Evolutionary conservation across 2,797 vertebrate genomes (phyloP), one percentile per base, ranked within the genome.

Genomic region (Hyperoplus immaculatus): DNA sequence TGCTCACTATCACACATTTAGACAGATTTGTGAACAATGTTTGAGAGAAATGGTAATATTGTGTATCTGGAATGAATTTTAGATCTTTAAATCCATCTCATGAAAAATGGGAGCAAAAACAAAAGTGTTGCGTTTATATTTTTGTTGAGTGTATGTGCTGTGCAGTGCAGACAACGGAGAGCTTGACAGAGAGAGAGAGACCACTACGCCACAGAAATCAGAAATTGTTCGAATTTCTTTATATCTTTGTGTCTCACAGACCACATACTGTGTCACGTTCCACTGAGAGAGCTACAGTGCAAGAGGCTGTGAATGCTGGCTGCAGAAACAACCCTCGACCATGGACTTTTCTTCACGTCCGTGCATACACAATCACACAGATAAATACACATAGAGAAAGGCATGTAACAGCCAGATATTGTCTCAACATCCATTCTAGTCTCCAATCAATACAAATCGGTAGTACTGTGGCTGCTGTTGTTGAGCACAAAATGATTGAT

Each of bases 201-300:
- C 53, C n/a, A 15, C n/a, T 4, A 46, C 21, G 2, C 21, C 21
- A 21, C 21, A 10, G 61, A 21, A 29, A 54, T 60, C 18, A 3
- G 7, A 76, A 72, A 73, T 58, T 38, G 50, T 77, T 81, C 62
- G 69, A 42, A 72, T 84, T 85, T 45, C 18, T 46, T 10, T 3
- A 5, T 54, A 39, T 46, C 10, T 12, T 59, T 59, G 43, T 66
- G 47, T 46, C 13, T 15, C 38, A 54, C 3, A 18, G 5, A 63
- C 5, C 1, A 1, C 11, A 68, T 41, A 45, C 46, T 82, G 59
- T 69, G 50, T 70, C 49, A 12, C 14, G 55, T 54, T 73, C 42
- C 18, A 46, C 21, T 68, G 15, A 56, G 49, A 69, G 60, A 49
- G 43, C 16, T 2, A 21, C 3, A 15, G 6, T 47, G 39, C 58